phyloP scores from a whole-genome alignment of 2,113 vertebrate genomes.

The Bagarius yarrelli region DNA sequence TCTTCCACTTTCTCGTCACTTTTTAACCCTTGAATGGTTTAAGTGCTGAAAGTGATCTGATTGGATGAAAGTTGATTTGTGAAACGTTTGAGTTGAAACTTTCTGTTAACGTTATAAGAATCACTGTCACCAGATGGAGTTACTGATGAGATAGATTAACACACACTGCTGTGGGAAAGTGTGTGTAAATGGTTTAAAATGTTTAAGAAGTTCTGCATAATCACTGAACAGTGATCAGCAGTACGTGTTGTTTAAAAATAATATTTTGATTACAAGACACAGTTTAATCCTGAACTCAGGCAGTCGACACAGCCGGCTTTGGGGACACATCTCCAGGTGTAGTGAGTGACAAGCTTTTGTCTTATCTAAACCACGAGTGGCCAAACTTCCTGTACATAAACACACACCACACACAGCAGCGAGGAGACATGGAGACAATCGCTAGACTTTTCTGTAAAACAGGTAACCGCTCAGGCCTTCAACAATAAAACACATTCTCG shows the following conservation, averaged over 20 bases:
- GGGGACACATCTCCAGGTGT: background rate
- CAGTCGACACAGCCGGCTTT: background rate
- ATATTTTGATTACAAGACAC: background rate
- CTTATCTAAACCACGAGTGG: conserved; percentile 49
- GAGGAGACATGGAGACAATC: too few species aligned
- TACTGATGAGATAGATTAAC: too few species aligned
- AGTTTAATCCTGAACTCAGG: background rate
- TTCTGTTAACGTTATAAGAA: too few species aligned
- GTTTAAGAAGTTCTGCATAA: background rate
- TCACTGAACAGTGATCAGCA: background rate
- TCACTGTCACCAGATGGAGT: too few species aligned
- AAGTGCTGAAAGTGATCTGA: too few species aligned
- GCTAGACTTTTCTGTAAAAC: conserved; percentile 57
- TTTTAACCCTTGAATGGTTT: too few species aligned
- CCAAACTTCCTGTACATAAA: conserved; percentile 57
- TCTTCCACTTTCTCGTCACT: too few species aligned
- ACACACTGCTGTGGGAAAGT: too few species aligned
- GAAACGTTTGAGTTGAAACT: too few species aligned
- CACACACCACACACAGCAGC: too few species aligned
- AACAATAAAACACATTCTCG: conserved; percentile 59
- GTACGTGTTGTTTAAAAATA: background rate
- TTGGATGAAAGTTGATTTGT: too few species aligned
- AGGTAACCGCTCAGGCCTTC: conserved; percentile 70
- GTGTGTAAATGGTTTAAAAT: too few species aligned
- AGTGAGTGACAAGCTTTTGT: conserved; percentile 12